Evolutionary conservation across 2,797 vertebrate genomes (phyloP).

Genomic region (Malacoctenus gilli): DNA sequence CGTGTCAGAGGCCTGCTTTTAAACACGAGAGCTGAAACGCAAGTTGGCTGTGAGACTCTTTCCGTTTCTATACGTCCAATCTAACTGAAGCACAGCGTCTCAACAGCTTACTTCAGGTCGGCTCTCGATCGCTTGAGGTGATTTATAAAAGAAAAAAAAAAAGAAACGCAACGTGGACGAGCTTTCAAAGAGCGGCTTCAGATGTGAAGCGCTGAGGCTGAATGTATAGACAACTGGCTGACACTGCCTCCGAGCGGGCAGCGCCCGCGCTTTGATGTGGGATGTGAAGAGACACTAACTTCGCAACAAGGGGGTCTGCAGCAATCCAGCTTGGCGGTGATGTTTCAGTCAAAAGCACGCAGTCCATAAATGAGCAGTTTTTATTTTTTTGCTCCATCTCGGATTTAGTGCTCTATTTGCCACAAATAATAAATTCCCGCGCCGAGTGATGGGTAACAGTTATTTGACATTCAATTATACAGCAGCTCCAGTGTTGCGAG

Average conservation of each 20-base stretch:
- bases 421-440: slow-evolving; percentile 49
- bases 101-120: background rate
- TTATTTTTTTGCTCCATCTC: slow-evolving; percentile 7
- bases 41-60: too few species aligned
- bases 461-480: slow-evolving; percentile 72
- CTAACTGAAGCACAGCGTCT: too few species aligned
- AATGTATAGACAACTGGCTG: slow-evolving; percentile 6
- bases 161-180: background rate
- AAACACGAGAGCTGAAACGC: too few species aligned
- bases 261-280: slow-evolving; percentile 29
- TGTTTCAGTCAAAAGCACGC: slow-evolving; percentile 48
- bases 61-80: too few species aligned
- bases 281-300: slow-evolving; percentile 23
- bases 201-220: slow-evolving; percentile 2
- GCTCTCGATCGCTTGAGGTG: background rate
- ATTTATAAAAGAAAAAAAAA: too few species aligned
- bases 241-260: slow-evolving; percentile 12
- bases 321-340: slow-evolving; percentile 34
- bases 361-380: slow-evolving; percentile 21
- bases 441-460: slow-evolving; percentile 42
- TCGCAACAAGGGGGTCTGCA: slow-evolving; percentile 20
- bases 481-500: slow-evolving; percentile 34
- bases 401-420: slow-evolving; percentile 51
- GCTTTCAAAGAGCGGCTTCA: slow-evolving; percentile 11
- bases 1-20: too few species aligned